Percentiles rank a stretch among this genome's conserved stretches.
These are phyloP conservation scores for Rhorus exstirpatorius DNA, from an alignment of 2,888 invertebrate genomes.

Conservation along the genomic window DNA sequence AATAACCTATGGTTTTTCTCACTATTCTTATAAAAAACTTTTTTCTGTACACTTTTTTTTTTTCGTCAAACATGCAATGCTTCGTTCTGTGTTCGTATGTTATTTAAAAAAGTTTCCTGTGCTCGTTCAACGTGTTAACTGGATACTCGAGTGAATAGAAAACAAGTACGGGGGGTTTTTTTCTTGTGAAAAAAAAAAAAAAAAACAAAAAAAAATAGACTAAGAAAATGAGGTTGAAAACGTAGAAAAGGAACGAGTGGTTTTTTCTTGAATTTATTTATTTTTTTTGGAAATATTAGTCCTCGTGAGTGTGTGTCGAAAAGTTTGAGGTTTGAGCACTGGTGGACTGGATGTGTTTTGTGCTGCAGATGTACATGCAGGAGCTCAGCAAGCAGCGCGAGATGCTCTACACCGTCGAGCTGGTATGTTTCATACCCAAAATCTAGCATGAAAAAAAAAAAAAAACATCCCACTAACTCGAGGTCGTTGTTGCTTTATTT, in stretches of 20 bases:
- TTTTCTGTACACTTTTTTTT: conserved; percentile 62
- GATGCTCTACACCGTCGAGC: conserved; percentile 93
- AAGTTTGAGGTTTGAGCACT: conserved; percentile 84
- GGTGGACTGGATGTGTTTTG: conserved; percentile 85
- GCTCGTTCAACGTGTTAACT: conserved; percentile 46
- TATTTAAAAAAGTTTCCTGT: conserved; percentile 35
- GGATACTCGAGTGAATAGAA: conserved; percentile 5
- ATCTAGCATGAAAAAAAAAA: conserved; percentile 62
- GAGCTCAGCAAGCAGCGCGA: conserved; percentile 96
- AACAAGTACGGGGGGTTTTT: conserved; percentile 37
- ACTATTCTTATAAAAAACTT: conserved; percentile 53
- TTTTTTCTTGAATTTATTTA: not conserved
- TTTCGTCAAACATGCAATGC: conserved; percentile 72
- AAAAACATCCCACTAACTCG: conserved; percentile 58
- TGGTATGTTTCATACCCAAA: conserved; percentile 89
- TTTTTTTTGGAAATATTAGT: not conserved
- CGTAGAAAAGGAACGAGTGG: conserved; percentile 71
- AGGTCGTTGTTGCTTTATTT: conserved; percentile 37
- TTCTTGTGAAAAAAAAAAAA: conserved; percentile 11
- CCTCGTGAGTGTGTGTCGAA: conserved; percentile 20
- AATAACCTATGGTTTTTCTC: no score
- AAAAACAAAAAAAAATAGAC: conserved; percentile 6
- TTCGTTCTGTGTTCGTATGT: conserved; percentile 56
- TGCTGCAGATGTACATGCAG: conserved; percentile 94
- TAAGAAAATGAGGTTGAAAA: conserved; percentile 4